A percentile compares a stretch with the other conserved stretches of the same genome.
Conservation (phyloP, 2,797 vertebrate genomes). For the Hipposideros larvatus region DNA sequence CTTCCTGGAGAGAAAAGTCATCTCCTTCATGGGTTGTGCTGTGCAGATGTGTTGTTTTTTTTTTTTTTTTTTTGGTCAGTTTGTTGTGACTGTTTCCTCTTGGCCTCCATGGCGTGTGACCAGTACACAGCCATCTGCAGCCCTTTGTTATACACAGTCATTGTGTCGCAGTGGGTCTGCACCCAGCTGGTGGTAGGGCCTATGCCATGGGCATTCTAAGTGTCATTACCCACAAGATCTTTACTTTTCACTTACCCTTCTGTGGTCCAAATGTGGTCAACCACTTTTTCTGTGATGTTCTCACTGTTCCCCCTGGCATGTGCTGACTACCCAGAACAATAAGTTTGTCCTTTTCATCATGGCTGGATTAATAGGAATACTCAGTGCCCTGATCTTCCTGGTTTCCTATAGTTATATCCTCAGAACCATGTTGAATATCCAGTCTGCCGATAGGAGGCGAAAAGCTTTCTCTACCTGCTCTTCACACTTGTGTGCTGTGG, state of each 20-base stretch:
- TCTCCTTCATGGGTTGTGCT: slow-evolving; percentile 76
- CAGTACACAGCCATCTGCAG: slow-evolving; percentile 72
- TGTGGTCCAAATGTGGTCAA: slow-evolving; percentile 70
- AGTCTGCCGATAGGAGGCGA: no score
- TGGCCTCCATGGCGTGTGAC: slow-evolving; percentile 79
- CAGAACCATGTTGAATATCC: no score
- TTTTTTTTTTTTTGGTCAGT: neutral
- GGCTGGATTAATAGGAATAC: neutral
- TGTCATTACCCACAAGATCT: slow-evolving; percentile 48
- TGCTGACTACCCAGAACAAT: slow-evolving; percentile 52
- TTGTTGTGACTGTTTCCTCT: slow-evolving; percentile 72
- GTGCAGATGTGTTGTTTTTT: slow-evolving; percentile 10
- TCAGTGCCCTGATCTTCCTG: slow-evolving; percentile 58
- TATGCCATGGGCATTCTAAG: slow-evolving; percentile 40
- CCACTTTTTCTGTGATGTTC: slow-evolving; percentile 78
- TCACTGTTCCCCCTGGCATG: slow-evolving; percentile 64
- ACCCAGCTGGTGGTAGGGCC: slow-evolving; percentile 29
- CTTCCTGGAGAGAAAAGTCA: slow-evolving; percentile 56
- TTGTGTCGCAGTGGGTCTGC: slow-evolving; percentile 59
- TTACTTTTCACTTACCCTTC: slow-evolving; percentile 59
- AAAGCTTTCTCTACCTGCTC: no score
- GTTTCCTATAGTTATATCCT: neutral
- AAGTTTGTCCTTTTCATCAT: slow-evolving; percentile 63
- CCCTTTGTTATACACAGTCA: slow-evolving; percentile 52
- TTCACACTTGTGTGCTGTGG: no score